Conservation (phyloP, 2,888 invertebrate genomes). For the Arctia plantaginis region DNA sequence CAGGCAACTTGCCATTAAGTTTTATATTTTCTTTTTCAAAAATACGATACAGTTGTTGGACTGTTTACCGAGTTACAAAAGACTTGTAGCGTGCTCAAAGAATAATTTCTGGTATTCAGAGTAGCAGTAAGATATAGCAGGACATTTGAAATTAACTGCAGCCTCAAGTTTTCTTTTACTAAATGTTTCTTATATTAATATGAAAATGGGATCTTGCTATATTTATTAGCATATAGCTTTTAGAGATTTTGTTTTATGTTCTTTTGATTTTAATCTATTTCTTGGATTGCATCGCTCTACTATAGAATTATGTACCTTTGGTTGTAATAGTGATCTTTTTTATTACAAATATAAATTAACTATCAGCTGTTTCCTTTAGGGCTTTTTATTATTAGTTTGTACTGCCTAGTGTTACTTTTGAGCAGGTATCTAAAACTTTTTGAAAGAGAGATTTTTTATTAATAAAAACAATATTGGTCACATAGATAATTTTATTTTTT, state of each 20-base stretch:
- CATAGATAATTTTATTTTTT: too few relatives aligned
- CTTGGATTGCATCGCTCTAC: not conserved
- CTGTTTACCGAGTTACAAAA: constrained; percentile 37
- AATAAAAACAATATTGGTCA: too few relatives aligned
- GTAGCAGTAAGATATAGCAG: not conserved
- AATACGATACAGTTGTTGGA: constrained; percentile 41
- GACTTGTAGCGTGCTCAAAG: constrained; percentile 25
- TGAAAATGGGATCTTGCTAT: too few relatives aligned
- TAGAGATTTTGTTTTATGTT: not conserved
- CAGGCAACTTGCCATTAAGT: constrained; percentile 71
- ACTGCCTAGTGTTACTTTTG: not conserved
- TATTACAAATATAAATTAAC: not conserved
- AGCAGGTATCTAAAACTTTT: not conserved
- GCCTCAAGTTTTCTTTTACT: not conserved
- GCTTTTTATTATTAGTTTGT: not conserved
- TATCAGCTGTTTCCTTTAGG: not conserved
- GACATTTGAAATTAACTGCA: constrained; percentile 11
- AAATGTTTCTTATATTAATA: constrained; percentile 8
- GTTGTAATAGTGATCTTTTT: not conserved
- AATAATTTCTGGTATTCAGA: constrained; percentile 7
- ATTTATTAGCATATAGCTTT: not conserved
- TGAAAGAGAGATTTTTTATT: too few relatives aligned
- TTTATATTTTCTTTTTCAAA: constrained; percentile 63
- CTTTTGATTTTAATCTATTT: not conserved
- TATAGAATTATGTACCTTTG: not conserved